Percentiles rank a stretch among this genome's conserved stretches.
These are phyloP conservation scores for Protonemura montana DNA, from an alignment of 2,888 invertebrate genomes.

Conservation along the genomic window DNA sequence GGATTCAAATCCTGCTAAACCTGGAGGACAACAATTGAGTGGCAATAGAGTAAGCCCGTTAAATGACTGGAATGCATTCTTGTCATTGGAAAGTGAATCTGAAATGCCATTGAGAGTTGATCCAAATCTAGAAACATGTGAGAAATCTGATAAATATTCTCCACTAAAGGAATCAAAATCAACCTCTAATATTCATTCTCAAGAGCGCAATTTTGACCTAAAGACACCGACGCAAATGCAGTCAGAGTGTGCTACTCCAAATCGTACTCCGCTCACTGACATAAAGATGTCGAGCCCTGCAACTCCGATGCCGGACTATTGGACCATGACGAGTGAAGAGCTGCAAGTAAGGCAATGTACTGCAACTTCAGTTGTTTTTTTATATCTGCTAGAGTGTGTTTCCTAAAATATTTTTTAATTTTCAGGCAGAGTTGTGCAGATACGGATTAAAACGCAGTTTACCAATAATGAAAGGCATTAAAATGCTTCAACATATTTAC, in stretches of 20 bases:
- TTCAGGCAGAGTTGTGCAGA: conserved; percentile 56
- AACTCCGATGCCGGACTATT: conserved; percentile 64
- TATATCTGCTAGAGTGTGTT: background rate
- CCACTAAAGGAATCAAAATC: background rate
- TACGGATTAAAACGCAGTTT: conserved; percentile 62
- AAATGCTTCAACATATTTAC: conserved; percentile 64
- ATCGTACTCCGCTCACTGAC: conserved; percentile 34
- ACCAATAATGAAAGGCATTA: conserved; percentile 62
- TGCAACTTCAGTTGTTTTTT: no score
- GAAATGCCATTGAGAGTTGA: background rate
- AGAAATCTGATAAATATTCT: background rate
- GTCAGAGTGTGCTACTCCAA: background rate
- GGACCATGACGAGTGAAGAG: conserved; percentile 56
- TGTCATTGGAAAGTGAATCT: background rate
- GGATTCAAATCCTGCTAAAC: background rate
- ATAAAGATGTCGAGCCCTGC: conserved; percentile 53
- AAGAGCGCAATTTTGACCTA: conserved; percentile 37
- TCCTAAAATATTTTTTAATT: background rate
- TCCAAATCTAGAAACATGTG: background rate
- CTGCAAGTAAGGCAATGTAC: background rate
- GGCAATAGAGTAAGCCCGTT: background rate
- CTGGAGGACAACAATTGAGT: background rate
- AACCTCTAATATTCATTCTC: background rate
- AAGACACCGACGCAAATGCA: background rate
- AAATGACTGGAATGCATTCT: background rate